These are phyloP conservation scores for Hydra vulgaris DNA, from an alignment of 30 jellyfish, hydroid and myxozoan genomes.

Conservation along the genomic window DNA sequence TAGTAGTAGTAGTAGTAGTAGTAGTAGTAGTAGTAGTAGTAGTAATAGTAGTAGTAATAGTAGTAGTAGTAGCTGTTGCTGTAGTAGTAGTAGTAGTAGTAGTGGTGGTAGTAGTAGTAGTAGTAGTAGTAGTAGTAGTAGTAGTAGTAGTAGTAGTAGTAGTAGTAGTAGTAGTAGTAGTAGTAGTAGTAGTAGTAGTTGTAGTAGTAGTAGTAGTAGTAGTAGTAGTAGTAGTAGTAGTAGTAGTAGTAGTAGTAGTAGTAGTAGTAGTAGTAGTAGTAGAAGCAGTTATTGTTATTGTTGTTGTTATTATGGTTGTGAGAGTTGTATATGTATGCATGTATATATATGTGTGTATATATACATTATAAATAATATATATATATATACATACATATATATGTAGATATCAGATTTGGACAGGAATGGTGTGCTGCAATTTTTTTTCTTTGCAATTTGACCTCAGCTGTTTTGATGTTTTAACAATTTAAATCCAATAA, in stretches of 20 bases:
- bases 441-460: too few relatives aligned
- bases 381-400: background rate
- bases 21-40: too few relatives aligned
- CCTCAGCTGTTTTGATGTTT: too few relatives aligned
- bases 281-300: background rate
- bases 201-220: constrained; percentile 7
- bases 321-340: too few relatives aligned
- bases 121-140: constrained; percentile 1
- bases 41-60: too few relatives aligned
- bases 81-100: too few relatives aligned
- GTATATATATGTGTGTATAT: too few relatives aligned
- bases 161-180: constrained; percentile 7
- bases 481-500: too few relatives aligned
- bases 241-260: constrained; percentile 5
- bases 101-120: constrained; percentile 9
- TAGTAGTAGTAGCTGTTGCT: too few relatives aligned
- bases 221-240: constrained; percentile 7
- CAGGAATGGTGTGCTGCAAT: too few relatives aligned
- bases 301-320: background rate
- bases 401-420: background rate
- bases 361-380: too few relatives aligned
- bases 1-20: too few relatives aligned
- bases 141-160: constrained; percentile 5
- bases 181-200: constrained; percentile 4
- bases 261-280: constrained; percentile 7